Conservation (phyloP, 2,797 vertebrate species). For the Phataginus tricuspis region DNA sequence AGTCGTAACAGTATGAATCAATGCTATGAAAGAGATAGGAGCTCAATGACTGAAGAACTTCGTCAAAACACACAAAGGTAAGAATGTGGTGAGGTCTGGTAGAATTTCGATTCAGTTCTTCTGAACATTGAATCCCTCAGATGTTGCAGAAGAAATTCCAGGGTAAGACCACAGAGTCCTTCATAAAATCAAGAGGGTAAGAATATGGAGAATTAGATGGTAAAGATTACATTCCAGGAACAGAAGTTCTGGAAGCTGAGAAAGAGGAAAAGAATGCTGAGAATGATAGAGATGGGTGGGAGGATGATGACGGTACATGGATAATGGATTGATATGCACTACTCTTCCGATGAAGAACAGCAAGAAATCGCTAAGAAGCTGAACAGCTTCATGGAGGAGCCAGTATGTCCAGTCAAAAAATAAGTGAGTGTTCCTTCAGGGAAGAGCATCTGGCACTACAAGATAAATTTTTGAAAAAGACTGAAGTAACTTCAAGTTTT, state of each 20-base stretch:
- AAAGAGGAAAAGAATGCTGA: slow-evolving; percentile 78
- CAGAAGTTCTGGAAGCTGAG: slow-evolving; percentile 91
- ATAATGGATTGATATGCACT: slow-evolving; percentile 90
- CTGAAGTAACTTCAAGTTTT: slow-evolving; percentile 14
- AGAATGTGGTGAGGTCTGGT: slow-evolving; percentile 94
- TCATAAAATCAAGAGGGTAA: slow-evolving; percentile 90
- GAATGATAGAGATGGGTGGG: slow-evolving; percentile 77
- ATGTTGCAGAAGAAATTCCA: slow-evolving; percentile 93
- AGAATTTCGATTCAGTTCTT: slow-evolving; percentile 93
- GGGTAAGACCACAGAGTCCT: slow-evolving; percentile 92
- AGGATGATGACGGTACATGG: slow-evolving; percentile 90
- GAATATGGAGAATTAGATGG: slow-evolving; percentile 91
- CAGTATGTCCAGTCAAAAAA: slow-evolving; percentile 90
- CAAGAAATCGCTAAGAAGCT: slow-evolving; percentile 91
- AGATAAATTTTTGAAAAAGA: background rate
- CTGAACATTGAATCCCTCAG: slow-evolving; percentile 91
- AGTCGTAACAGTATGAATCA: slow-evolving; percentile 92
- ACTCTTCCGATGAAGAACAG: slow-evolving; percentile 92
- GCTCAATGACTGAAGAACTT: slow-evolving; percentile 90
- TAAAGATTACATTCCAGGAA: slow-evolving; percentile 93
- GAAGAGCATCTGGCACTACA: slow-evolving; percentile 90
- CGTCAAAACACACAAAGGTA: slow-evolving; percentile 93
- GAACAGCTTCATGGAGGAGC: slow-evolving; percentile 88
- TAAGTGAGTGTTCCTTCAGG: slow-evolving; percentile 93
- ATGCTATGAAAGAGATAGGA: slow-evolving; percentile 91